Conservation (phyloP, 2,888 invertebrate species). For the Octonoba sinensis region DNA sequence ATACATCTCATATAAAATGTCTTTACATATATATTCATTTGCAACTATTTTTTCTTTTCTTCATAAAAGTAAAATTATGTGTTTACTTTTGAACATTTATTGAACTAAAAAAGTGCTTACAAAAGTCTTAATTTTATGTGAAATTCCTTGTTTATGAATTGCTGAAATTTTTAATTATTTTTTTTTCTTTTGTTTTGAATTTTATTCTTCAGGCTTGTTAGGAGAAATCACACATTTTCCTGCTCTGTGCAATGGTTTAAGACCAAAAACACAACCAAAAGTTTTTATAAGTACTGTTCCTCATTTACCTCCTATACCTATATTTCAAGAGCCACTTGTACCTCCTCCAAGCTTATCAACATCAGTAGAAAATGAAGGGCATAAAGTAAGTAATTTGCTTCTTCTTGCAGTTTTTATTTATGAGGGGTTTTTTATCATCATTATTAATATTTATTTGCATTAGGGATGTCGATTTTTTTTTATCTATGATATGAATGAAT, state of each 20-base stretch:
- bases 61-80: not conserved
- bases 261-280: constrained; percentile 6
- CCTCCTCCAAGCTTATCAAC: constrained; percentile 41
- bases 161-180: not conserved
- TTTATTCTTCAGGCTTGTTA: constrained; percentile 19
- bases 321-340: constrained; percentile 28
- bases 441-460: no score
- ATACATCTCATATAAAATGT: not conserved
- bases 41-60: not conserved
- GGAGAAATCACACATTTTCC: constrained; percentile 56
- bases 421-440: no score
- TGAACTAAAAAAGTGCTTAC: not conserved
- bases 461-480: no score
- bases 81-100: not conserved
- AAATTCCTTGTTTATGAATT: not conserved
- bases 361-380: constrained; percentile 37
- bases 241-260: constrained; percentile 20
- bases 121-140: no score
- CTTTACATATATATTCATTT: not conserved
- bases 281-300: constrained; percentile 15
- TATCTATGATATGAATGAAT: no score
- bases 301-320: constrained; percentile 39
- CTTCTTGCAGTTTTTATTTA: not conserved
- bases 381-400: constrained; percentile 16
- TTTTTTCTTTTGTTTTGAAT: not conserved